phyloP scores from a whole-genome alignment of 2,113 vertebrate genomes.

The Promerops cafer region DNA sequence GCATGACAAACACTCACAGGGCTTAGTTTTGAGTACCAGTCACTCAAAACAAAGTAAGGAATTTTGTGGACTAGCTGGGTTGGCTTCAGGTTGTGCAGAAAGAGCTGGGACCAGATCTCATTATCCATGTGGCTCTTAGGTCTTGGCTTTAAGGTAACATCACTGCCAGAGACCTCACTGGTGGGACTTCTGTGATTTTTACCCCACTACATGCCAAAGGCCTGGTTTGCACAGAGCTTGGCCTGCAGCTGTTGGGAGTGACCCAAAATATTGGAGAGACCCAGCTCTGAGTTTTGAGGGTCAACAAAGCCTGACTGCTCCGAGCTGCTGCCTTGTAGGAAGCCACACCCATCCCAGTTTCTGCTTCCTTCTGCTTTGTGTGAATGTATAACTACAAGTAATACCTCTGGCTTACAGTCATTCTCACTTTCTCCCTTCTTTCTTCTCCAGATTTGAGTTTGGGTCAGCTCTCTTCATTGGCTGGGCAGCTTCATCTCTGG shows the following conservation, averaged over 20 bases:
- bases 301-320: not conserved
- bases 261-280: not conserved
- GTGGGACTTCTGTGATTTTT: not conserved
- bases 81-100: not conserved
- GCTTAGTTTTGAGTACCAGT: not conserved
- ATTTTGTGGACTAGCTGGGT: not conserved
- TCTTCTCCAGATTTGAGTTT: conserved; percentile 79
- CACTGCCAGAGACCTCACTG: not conserved
- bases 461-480: conserved; percentile 87
- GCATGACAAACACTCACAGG: not conserved
- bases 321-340: not conserved
- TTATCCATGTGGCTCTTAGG: not conserved
- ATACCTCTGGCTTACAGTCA: not conserved
- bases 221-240: not conserved
- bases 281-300: not conserved
- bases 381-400: not conserved
- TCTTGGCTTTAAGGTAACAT: not conserved
- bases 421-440: not conserved
- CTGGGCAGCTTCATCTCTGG: conserved; percentile 82
- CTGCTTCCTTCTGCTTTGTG: not conserved
- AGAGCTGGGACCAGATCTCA: not conserved
- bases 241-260: not conserved
- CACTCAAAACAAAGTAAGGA: not conserved
- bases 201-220: not conserved
- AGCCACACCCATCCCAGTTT: not conserved